phyloP scores from a whole-genome alignment of 2,888 invertebrate species.

The Volucella inanis region DNA sequence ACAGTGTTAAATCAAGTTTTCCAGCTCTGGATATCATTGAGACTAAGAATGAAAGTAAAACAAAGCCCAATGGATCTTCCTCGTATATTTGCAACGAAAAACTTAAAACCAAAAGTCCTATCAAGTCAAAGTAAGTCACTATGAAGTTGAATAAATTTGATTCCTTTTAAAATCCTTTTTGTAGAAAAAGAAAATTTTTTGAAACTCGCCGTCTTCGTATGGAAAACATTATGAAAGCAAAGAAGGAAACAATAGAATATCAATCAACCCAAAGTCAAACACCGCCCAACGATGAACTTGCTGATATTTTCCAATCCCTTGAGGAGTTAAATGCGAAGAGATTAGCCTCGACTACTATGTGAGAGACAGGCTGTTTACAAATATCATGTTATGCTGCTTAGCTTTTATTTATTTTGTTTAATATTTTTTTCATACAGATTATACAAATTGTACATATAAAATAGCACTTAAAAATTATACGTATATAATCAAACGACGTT shows the following conservation, averaged over 20 bases:
- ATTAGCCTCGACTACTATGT: slow-evolving; percentile 21
- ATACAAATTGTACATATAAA: not conserved
- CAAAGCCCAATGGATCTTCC: not conserved
- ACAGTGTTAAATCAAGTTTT: slow-evolving; percentile 30
- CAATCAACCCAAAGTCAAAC: slow-evolving; percentile 79
- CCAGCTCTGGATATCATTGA: slow-evolving; percentile 1
- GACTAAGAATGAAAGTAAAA: not conserved
- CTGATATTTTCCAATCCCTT: slow-evolving; percentile 56
- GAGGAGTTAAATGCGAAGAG: slow-evolving; percentile 59
- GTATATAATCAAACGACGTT: too few species aligned
- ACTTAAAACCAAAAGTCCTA: slow-evolving; percentile 38
- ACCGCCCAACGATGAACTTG: slow-evolving; percentile 49
- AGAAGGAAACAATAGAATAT: slow-evolving; percentile 76
- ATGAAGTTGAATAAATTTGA: not conserved
- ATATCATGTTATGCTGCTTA: not conserved
- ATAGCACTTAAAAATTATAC: too few species aligned
- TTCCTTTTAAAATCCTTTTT: not conserved
- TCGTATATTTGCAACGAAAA: slow-evolving; percentile 33
- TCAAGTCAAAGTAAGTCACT: slow-evolving; percentile 60
- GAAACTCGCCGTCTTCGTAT: slow-evolving; percentile 76
- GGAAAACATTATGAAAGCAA: slow-evolving; percentile 74
- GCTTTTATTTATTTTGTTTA: slow-evolving; percentile 2
- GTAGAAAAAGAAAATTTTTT: slow-evolving; percentile 78
- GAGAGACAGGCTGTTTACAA: not conserved
- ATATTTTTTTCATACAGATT: slow-evolving; percentile 1